These are phyloP conservation scores for Hassar affinis DNA, from an alignment of 2,113 vertebrate species.

Conservation along the genomic window DNA sequence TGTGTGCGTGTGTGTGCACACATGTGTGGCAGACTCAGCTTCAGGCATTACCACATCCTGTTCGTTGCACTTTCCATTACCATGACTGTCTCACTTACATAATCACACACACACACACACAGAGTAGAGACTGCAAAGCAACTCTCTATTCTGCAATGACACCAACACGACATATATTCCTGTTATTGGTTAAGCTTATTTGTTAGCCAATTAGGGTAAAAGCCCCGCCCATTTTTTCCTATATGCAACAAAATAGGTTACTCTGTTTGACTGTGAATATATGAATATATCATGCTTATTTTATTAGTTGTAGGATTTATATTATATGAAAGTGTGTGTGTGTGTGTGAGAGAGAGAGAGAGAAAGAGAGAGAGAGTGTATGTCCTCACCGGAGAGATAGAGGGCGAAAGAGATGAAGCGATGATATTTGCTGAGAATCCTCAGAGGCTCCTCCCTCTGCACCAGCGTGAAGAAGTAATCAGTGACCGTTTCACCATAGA, in stretches of 20 bases:
- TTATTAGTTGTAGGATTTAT: neutral
- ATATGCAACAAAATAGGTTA: neutral
- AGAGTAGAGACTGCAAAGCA: neutral
- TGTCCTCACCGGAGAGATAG: conserved; percentile 90
- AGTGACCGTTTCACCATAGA: conserved; percentile 94
- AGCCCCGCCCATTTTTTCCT: too few relatives aligned
- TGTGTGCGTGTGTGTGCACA: neutral
- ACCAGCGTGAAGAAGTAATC: conserved; percentile 98
- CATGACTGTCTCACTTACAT: too few relatives aligned
- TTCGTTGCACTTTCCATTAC: neutral
- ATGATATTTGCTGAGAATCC: conserved; percentile 98
- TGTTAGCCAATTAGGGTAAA: too few relatives aligned
- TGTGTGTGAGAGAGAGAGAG: too few relatives aligned
- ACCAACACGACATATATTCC: neutral
- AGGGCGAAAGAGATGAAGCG: conserved; percentile 97
- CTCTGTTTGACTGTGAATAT: neutral
- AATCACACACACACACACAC: too few relatives aligned
- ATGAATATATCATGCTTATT: too few relatives aligned
- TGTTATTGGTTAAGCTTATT: too few relatives aligned
- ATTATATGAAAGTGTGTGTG: neutral
- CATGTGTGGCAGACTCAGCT: neutral
- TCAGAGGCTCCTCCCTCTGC: conserved; percentile 91
- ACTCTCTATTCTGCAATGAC: neutral
- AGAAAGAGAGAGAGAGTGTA: too few relatives aligned
- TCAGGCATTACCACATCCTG: conserved; percentile 24